A percentile compares a stretch with the other conserved stretches of the same genome.
Evolutionary conservation across 2,888 invertebrate genomes (phyloP).

Genomic region (Cephus pygmeus): DNA sequence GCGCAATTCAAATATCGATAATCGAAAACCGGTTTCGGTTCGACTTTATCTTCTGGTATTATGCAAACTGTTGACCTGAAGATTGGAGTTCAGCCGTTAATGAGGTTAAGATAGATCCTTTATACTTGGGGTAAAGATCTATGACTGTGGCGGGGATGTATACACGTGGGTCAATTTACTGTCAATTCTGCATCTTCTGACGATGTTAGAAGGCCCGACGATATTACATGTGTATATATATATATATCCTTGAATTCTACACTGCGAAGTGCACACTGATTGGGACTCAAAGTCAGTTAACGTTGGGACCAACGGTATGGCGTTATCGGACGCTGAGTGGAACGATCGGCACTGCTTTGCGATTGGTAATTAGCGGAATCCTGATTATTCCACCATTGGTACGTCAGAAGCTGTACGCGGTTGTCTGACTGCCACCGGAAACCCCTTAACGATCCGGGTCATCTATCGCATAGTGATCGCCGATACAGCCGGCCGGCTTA

Average conservation of each 20-base stretch:
- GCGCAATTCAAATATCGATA: neutral
- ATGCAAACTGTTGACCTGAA: neutral
- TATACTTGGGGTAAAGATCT: neutral
- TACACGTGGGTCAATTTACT: neutral
- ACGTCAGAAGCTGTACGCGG: neutral
- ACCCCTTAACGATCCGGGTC: slow-evolving; percentile 50
- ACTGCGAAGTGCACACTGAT: neutral
- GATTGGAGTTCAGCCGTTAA: neutral
- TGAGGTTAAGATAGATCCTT: neutral
- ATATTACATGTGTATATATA: too few relatives aligned
- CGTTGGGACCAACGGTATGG: neutral
- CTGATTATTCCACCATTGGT: neutral
- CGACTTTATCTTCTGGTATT: neutral
- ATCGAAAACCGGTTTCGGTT: neutral
- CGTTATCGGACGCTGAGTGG: neutral
- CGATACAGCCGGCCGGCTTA: slow-evolving; percentile 29
- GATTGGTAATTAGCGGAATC: neutral
- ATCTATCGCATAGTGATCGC: slow-evolving; percentile 43
- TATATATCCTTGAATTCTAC: neutral
- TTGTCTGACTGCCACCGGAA: slow-evolving; percentile 34
- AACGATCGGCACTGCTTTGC: neutral
- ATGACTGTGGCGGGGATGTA: neutral
- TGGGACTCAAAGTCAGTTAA: neutral
- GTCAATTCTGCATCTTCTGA: neutral
- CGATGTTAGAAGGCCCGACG: too few relatives aligned